Conservation (phyloP, 1,140 invertebrate species). For the Hestina assimilis region DNA sequence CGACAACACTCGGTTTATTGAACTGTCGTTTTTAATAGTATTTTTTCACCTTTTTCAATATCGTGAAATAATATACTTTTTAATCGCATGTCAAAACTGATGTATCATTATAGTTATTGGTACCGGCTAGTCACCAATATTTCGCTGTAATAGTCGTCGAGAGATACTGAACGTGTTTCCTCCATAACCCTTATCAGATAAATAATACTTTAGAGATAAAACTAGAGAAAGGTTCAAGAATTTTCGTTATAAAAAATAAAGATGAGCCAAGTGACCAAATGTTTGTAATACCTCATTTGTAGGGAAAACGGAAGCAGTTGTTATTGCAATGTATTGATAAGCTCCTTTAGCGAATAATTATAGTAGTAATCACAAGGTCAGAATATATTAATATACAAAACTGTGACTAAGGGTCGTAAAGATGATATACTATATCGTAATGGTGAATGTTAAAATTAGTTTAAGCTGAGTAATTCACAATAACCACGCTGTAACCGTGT, state of each 20-base stretch:
- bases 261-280: constrained; percentile 24
- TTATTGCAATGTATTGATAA: constrained; percentile 16
- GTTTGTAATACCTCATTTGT: constrained; percentile 38
- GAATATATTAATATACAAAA: no score
- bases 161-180: constrained; percentile 20
- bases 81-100: no score
- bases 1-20: constrained; percentile 59
- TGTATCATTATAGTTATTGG: neutral
- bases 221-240: neutral
- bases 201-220: constrained; percentile 15
- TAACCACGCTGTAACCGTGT: constrained; percentile 7
- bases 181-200: constrained; percentile 35
- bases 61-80: no score
- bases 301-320: constrained; percentile 49
- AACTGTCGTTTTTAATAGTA: constrained; percentile 20
- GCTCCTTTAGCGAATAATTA: neutral
- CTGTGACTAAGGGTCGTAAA: no score
- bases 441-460: no score
- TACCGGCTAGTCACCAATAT: constrained; percentile 16
- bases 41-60: constrained; percentile 7
- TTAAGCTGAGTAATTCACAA: no score
- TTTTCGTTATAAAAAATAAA: neutral
- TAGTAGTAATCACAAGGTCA: neutral
- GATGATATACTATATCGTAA: no score
- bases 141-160: constrained; percentile 12